These are phyloP conservation scores for Pseudococcus viburni DNA, from an alignment of 2,888 invertebrate species.

Conservation along the genomic window DNA sequence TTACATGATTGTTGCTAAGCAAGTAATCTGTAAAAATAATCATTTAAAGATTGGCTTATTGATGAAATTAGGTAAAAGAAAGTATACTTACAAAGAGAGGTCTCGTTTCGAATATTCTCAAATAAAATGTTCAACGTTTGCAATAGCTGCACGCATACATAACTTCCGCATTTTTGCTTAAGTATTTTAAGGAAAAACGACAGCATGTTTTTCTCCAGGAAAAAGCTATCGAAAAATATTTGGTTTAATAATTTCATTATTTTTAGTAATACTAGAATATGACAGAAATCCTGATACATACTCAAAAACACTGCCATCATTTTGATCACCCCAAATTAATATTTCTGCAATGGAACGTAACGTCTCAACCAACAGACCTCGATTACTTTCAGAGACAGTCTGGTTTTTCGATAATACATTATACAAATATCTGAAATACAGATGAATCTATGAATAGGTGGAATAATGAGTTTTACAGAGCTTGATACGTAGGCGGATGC, in stretches of 20 bases:
- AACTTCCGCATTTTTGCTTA: slow-evolving; percentile 97
- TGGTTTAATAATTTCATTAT: background rate
- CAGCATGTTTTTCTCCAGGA: slow-evolving; percentile 99
- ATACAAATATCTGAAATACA: slow-evolving; percentile 82
- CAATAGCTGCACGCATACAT: slow-evolving; percentile 96
- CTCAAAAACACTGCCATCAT: slow-evolving; percentile 99
- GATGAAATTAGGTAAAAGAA: no score
- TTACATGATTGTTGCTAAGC: slow-evolving; percentile 99
- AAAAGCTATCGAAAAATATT: slow-evolving; percentile 88
- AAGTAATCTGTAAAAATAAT: slow-evolving; percentile 88
- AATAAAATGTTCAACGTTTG: slow-evolving; percentile 99
- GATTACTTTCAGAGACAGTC: slow-evolving; percentile 93
- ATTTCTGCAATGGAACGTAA: slow-evolving; percentile 98
- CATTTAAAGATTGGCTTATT: no score
- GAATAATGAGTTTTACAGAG: background rate
- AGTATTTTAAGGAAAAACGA: slow-evolving; percentile 97
- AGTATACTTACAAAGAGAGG: slow-evolving; percentile 91
- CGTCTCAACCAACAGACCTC: slow-evolving; percentile 95
- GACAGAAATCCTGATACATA: slow-evolving; percentile 75
- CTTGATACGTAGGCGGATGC: background rate
- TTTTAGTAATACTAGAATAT: background rate
- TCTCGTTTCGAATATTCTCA: slow-evolving; percentile 99
- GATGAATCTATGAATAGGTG: background rate
- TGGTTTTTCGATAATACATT: slow-evolving; percentile 95
- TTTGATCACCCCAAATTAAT: slow-evolving; percentile 99